These are phyloP conservation scores for Arbacia lixula DNA, from an alignment of 53 echinoderm and acorn worm genomes.

Conservation along the genomic window DNA sequence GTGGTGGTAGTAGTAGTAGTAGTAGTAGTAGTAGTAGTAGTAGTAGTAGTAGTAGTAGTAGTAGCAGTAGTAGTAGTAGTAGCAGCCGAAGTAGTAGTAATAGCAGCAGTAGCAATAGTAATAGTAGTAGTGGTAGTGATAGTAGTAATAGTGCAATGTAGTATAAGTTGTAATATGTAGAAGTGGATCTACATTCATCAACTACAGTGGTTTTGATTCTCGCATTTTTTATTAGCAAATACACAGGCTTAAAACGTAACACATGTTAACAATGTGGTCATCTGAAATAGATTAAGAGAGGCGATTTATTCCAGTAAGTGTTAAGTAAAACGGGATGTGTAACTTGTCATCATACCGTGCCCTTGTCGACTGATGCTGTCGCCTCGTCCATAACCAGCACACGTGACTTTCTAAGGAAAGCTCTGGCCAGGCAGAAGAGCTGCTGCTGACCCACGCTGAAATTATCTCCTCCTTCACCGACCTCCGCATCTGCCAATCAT, in stretches of 20 bases:
- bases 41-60: not conserved
- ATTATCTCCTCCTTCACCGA: conserved; percentile 16
- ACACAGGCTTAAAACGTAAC: too few species aligned
- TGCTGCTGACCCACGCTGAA: conserved; percentile 47
- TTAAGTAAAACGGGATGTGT: too few species aligned
- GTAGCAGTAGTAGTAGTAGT: not conserved
- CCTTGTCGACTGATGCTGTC: conserved; percentile 39
- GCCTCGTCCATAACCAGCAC: conserved; percentile 46
- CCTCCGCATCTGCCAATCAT: conserved; percentile 25
- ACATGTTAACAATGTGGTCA: too few species aligned
- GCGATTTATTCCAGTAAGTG: too few species aligned
- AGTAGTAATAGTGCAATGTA: too few species aligned
- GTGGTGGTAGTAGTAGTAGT: not conserved
- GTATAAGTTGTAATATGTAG: too few species aligned
- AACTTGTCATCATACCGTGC: conserved; percentile 20
- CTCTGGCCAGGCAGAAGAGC: conserved; percentile 42
- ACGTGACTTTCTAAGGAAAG: conserved; percentile 29
- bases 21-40: not conserved
- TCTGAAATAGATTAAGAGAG: too few species aligned
- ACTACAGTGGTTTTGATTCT: too few species aligned
- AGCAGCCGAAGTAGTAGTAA: too few species aligned
- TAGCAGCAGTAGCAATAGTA: not conserved
- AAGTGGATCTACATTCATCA: too few species aligned
- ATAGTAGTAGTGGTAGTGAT: too few species aligned
- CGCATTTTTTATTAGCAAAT: too few species aligned